Percentiles rank a stretch among this genome's conserved stretches.
Evolutionary conservation across 2,888 invertebrate genomes (phyloP).

Genomic region (Euproctis similis): DNA sequence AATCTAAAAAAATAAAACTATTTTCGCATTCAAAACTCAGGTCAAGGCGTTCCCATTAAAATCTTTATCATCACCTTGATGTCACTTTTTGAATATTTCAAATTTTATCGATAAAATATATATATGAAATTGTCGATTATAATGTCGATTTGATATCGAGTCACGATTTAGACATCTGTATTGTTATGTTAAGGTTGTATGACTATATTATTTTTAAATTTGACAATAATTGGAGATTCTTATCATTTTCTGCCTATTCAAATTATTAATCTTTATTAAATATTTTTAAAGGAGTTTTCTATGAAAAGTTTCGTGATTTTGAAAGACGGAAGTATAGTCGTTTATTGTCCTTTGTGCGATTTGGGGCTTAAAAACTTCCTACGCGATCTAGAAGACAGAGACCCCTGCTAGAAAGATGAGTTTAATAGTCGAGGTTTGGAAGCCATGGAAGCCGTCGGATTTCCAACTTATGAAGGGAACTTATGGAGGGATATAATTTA

Average conservation of each 20-base stretch:
- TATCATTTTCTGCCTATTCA: constrained; percentile 1
- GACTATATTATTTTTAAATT: constrained; percentile 7
- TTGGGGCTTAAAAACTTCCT: too few relatives aligned
- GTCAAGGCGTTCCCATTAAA: constrained; percentile 32
- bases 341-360: too few relatives aligned
- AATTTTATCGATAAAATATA: constrained; percentile 23
- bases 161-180: constrained; percentile 25
- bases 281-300: too few relatives aligned
- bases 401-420: too few relatives aligned
- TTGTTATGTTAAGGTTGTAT: constrained; percentile 14
- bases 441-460: too few relatives aligned
- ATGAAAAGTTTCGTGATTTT: too few relatives aligned
- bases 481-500: too few relatives aligned
- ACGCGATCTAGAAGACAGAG: too few relatives aligned
- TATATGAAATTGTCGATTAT: constrained; percentile 24
- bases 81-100: constrained; percentile 36
- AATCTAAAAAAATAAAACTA: constrained; percentile 15
- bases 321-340: too few relatives aligned
- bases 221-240: constrained; percentile 3
- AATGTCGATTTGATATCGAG: constrained; percentile 22
- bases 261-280: too few relatives aligned
- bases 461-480: too few relatives aligned
- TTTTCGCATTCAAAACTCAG: constrained; percentile 22
- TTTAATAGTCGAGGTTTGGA: too few relatives aligned
- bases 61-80: constrained; percentile 29